These are phyloP conservation scores for Anser cygnoides DNA, from an alignment of 2,113 vertebrate genomes.

Conservation along the genomic window DNA sequence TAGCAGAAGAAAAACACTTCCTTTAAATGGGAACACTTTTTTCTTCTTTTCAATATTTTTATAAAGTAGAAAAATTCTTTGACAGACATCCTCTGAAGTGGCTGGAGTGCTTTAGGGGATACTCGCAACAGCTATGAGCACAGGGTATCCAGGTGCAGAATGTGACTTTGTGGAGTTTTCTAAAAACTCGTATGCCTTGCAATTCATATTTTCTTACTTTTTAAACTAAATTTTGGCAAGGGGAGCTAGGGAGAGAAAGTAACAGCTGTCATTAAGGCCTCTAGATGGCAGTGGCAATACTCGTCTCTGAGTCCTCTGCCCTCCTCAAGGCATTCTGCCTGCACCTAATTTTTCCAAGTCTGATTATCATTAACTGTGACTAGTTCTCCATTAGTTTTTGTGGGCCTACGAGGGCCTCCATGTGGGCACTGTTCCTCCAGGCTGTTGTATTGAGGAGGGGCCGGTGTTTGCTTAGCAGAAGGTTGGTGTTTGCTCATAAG, in stretches of 20 bases:
- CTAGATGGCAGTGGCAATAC: slow-evolving; percentile 72
- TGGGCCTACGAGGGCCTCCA: not conserved
- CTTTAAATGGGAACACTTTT: not conserved
- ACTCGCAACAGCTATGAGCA: not conserved
- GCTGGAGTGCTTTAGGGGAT: not conserved
- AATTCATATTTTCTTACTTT: not conserved
- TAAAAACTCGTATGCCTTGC: not conserved
- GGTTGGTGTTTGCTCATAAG: not conserved
- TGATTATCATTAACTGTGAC: not conserved
- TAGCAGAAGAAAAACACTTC: not conserved
- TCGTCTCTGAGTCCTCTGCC: not conserved
- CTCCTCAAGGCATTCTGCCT: not conserved
- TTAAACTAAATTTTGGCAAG: not conserved
- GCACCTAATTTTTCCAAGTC: not conserved
- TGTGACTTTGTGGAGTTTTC: not conserved
- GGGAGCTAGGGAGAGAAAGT: not conserved
- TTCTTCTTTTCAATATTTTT: not conserved
- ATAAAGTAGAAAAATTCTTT: not conserved
- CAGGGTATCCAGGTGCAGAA: not conserved
- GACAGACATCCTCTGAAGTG: not conserved
- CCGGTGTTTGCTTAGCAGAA: not conserved
- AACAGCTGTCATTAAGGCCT: slow-evolving; percentile 13
- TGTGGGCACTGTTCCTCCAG: not conserved
- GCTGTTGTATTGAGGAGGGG: not conserved
- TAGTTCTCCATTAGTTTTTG: not conserved